Evolutionary conservation across 2,113 vertebrate genomes (phyloP).

Genomic region (Numida meleagris): DNA sequence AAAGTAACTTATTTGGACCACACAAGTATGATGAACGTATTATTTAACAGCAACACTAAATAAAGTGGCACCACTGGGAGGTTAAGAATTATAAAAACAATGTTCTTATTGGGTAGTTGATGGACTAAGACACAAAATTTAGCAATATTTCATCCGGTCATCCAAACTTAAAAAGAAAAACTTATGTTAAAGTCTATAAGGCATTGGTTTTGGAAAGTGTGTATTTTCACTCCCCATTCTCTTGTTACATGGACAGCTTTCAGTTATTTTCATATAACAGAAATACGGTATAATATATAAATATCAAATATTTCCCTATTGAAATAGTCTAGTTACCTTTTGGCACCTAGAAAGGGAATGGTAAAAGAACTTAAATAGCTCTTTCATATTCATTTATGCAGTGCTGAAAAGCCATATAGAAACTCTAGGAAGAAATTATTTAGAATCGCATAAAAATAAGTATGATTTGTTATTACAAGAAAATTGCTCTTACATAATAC

Average conservation of each 20-base stretch:
- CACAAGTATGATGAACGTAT: slow-evolving; percentile 37
- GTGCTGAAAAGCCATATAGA: slow-evolving; percentile 7
- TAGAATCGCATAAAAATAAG: slow-evolving; percentile 51
- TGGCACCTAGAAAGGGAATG: neutral
- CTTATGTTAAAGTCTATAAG: slow-evolving; percentile 46
- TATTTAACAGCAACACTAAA: slow-evolving; percentile 49
- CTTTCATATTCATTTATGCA: slow-evolving; percentile 46
- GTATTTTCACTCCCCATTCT: slow-evolving; percentile 38
- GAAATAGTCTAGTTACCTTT: neutral
- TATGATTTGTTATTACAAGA: slow-evolving; percentile 46
- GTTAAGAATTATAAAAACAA: slow-evolving; percentile 29
- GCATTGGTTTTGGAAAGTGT: neutral
- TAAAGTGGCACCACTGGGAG: slow-evolving; percentile 33
- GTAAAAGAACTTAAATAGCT: neutral
- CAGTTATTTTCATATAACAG: slow-evolving; percentile 1
- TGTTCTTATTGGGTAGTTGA: slow-evolving; percentile 31
- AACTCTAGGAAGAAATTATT: slow-evolving; percentile 38
- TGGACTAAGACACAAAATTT: slow-evolving; percentile 44
- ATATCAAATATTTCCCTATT: neutral
- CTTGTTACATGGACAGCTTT: neutral
- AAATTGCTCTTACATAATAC: slow-evolving; percentile 25
- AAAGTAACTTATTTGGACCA: slow-evolving; percentile 60
- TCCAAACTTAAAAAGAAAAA: slow-evolving; percentile 55
- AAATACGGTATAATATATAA: neutral
- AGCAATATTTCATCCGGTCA: slow-evolving; percentile 58